Conservation (phyloP, 2,888 invertebrate genomes). For the Pandemis heparana region DNA sequence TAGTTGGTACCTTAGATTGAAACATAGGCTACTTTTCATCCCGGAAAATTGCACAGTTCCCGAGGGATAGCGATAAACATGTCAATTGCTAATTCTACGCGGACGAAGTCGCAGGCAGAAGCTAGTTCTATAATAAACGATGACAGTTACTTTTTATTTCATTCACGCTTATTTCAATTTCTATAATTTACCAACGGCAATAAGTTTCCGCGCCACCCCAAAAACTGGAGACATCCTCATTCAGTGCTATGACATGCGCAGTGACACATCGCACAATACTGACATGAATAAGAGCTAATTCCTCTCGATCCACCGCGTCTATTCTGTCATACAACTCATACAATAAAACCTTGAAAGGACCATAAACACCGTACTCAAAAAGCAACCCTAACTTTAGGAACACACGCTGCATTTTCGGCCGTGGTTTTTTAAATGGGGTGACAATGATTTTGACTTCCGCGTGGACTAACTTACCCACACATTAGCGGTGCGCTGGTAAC, state of each 20-base stretch:
- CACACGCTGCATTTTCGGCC: neutral
- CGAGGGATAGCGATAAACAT: too few relatives aligned
- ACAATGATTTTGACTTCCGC: slow-evolving; percentile 67
- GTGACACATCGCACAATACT: slow-evolving; percentile 64
- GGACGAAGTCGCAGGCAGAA: too few relatives aligned
- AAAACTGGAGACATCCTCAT: slow-evolving; percentile 41
- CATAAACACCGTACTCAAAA: neutral
- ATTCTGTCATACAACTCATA: slow-evolving; percentile 57
- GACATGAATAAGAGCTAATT: slow-evolving; percentile 82
- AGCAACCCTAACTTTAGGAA: neutral
- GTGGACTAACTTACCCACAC: slow-evolving; percentile 76
- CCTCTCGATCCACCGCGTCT: slow-evolving; percentile 78
- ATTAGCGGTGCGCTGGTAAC: slow-evolving; percentile 74
- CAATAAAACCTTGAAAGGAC: slow-evolving; percentile 36
- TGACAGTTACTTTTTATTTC: neutral
- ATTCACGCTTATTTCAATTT: neutral
- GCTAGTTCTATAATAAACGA: too few relatives aligned
- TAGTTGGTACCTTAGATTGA: too few relatives aligned
- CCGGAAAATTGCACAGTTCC: too few relatives aligned
- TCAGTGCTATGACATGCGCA: slow-evolving; percentile 46
- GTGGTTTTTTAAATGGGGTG: slow-evolving; percentile 47
- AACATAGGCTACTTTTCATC: too few relatives aligned
- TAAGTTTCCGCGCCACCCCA: slow-evolving; percentile 26
- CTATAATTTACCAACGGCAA: slow-evolving; percentile 29
- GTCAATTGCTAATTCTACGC: too few relatives aligned